Evolutionary conservation across 2,888 invertebrate species (phyloP).

Genomic region (Lucinisca nassula): DNA sequence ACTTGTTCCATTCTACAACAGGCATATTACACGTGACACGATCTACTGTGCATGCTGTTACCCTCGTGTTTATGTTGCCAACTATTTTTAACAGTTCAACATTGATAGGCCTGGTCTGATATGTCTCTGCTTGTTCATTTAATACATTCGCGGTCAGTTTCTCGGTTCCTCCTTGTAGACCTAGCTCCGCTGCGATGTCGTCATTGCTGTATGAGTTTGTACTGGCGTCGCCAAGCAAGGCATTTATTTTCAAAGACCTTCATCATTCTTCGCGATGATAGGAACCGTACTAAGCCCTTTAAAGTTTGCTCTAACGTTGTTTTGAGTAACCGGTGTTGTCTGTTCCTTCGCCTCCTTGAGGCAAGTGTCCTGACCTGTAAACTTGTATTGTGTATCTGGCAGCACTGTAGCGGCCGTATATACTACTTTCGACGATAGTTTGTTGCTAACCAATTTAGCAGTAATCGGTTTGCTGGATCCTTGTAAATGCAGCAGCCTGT

Average conservation of each 20-base stretch:
- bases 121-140: background rate
- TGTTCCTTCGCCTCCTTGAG: background rate
- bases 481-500: conserved; percentile 35
- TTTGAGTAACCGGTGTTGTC: background rate
- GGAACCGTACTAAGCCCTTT: conserved; percentile 27
- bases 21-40: conserved; percentile 11
- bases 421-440: background rate
- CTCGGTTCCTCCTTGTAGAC: background rate
- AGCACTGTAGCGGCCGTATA: background rate
- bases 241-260: conserved; percentile 1
- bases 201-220: conserved; percentile 18
- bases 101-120: background rate
- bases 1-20: conserved; percentile 4
- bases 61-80: background rate
- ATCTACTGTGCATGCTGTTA: background rate
- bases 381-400: background rate
- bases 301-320: background rate
- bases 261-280: background rate
- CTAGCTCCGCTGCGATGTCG: conserved; percentile 17
- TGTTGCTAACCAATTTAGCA: background rate
- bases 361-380: background rate
- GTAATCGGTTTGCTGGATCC: background rate
- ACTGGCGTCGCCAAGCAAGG: conserved; percentile 27
- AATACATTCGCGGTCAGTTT: background rate
- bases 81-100: background rate